Evolutionary conservation across 1,140 invertebrate species (phyloP).

Genomic region (Myzus persicae): DNA sequence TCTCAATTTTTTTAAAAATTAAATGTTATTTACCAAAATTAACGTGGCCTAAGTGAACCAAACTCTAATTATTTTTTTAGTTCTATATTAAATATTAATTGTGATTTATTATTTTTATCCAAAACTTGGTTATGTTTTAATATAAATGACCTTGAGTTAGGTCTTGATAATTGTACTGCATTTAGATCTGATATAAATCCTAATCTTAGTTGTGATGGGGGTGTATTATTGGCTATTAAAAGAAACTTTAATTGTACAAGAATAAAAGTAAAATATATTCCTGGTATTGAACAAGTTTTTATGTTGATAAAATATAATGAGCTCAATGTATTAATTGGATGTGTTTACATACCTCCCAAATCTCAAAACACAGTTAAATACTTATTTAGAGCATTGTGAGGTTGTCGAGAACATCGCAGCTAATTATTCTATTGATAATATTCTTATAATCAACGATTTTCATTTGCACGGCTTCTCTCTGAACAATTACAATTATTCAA

Average conservation of each 20-base stretch:
- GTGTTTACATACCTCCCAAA: background rate
- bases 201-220: no score
- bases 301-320: background rate
- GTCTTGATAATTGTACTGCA: background rate
- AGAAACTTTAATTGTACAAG: background rate
- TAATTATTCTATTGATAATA: background rate
- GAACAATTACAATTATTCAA: background rate
- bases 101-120: background rate
- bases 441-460: background rate
- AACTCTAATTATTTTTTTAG: background rate
- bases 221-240: background rate
- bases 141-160: background rate
- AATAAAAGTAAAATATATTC: background rate
- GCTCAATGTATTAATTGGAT: background rate
- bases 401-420: background rate
- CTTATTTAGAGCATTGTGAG: background rate
- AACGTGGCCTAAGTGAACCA: background rate
- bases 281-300: background rate
- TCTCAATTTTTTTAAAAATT: background rate
- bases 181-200: background rate
- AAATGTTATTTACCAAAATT: background rate
- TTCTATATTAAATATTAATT: conserved; percentile 1
- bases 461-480: background rate
- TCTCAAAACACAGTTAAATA: background rate
- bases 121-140: background rate